A percentile compares a stretch with the other conserved stretches of the same genome.
Evolutionary conservation across 1,140 invertebrate species (phyloP).

Genomic region (Nylanderia fulva): DNA sequence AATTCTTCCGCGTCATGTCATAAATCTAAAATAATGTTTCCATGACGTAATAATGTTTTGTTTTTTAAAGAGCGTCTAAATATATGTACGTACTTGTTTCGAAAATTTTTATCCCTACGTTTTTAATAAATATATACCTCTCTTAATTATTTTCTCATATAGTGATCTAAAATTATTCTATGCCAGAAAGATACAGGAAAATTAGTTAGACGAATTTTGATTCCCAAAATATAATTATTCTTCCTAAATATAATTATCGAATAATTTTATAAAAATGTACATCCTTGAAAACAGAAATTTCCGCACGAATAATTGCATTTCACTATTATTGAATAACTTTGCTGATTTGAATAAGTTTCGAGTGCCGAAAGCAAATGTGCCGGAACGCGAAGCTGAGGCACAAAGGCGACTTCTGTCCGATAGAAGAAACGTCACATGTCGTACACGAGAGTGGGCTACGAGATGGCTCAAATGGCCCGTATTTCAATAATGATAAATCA

Average conservation of each 20-base stretch:
- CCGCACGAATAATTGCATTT: background rate
- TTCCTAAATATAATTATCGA: background rate
- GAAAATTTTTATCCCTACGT: too few relatives aligned
- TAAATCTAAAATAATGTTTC: background rate
- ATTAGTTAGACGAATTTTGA: too few relatives aligned
- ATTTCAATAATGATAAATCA: slow-evolving; percentile 84
- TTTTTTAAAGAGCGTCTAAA: background rate
- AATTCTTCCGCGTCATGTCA: background rate
- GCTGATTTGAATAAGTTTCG: slow-evolving; percentile 16
- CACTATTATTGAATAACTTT: background rate
- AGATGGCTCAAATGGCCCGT: slow-evolving; percentile 79
- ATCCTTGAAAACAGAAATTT: background rate
- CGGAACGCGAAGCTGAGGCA: slow-evolving; percentile 27
- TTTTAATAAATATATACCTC: too few relatives aligned
- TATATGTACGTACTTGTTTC: background rate
- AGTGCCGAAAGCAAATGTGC: slow-evolving; percentile 24
- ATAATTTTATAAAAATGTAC: background rate
- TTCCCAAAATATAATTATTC: too few relatives aligned
- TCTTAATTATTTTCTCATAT: too few relatives aligned
- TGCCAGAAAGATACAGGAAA: too few relatives aligned
- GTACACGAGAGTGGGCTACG: slow-evolving; percentile 63
- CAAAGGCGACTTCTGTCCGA: slow-evolving; percentile 41
- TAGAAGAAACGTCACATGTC: slow-evolving; percentile 60
- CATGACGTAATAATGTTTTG: background rate
- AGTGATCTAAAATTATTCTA: too few relatives aligned